Base-by-base conservation (phyloP, 1,140 invertebrate species). In the Centruroides vittatus region DNA sequence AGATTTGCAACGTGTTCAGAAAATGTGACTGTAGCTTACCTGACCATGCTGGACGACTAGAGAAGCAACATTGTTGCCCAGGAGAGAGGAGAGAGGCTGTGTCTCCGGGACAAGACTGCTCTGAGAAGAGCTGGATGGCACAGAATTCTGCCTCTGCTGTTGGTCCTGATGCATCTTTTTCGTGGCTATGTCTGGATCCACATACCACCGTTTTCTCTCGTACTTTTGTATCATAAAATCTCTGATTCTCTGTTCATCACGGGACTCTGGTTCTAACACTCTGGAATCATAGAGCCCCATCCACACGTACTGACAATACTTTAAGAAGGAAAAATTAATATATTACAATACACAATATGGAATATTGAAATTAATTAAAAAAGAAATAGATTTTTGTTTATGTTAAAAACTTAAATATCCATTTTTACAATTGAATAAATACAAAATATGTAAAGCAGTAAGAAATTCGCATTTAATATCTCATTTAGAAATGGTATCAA, bases 191-290 rank as follows among this genome's bases (percentile, higher is more conserved):
- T 78, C 78, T 65, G 82, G 83, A 69, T 85, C 84, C 57, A 85
- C 70, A 68, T 84, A 85, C 70, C 82, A 86, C 66, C 77, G 81
- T 72, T 93, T 93, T 68, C 86, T 82, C 76, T 96, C 93, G 73
- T 96, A 96, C 76, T 94, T 95, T 67, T 89, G 84, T 41, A 86
- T 82, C 88, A 96, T 91, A 67, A 93, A 85, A 73, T 94, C 89
- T 76, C 85, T 85, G 64, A 92, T 83, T 67, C 85, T 83, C 73
- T 91, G 86, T 77, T 95, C 92, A 72, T 93, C 90, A 76, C 88
- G 86, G 5, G 77, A 77, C 62, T 84, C 81, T 7, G 72, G 68
- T 66, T 76, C 73, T 34, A 70, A 61, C 4, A 71, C 41, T n/a
- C 48, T 47, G 46, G 73, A 66, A 68, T 86, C 84, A 77, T 87